These are phyloP conservation scores for Microhierax caerulescens DNA, from an alignment of 2,797 vertebrate species.

Conservation along the genomic window DNA sequence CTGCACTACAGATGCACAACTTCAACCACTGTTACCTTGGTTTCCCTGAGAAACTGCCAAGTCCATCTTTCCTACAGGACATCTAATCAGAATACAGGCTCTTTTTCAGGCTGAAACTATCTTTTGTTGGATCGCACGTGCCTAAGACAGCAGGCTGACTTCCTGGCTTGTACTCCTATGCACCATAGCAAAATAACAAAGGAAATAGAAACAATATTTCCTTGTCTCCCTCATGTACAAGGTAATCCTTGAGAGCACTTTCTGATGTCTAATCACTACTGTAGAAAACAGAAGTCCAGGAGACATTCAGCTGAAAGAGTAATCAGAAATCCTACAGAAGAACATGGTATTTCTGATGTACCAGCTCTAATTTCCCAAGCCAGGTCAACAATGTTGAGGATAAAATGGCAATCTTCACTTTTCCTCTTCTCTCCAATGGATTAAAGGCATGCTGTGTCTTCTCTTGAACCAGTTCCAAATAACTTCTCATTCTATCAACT, in stretches of 20 bases:
- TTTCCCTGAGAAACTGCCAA: background rate
- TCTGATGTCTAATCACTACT: background rate
- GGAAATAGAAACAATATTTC: background rate
- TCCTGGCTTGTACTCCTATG: background rate
- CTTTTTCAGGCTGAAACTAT: background rate
- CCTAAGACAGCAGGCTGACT: background rate
- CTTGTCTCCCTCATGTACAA: background rate
- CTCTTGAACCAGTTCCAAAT: slow-evolving; percentile 11
- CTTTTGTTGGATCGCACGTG: background rate
- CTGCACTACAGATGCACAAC: background rate
- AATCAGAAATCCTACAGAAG: background rate
- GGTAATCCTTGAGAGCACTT: background rate
- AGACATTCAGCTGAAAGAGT: background rate
- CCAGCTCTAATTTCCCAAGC: background rate
- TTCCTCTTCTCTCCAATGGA: background rate
- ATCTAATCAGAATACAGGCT: background rate
- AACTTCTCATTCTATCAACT: slow-evolving; percentile 30
- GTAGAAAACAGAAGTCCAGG: background rate
- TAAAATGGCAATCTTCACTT: background rate
- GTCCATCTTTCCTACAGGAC: background rate
- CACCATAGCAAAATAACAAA: background rate
- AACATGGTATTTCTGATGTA: background rate
- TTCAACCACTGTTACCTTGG: background rate
- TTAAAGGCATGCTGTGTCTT: background rate
- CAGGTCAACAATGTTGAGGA: background rate